A percentile compares a stretch with the other conserved stretches of the same genome.
Conservation (phyloP, 2,888 invertebrate genomes). For the Ganaspis brasiliensis region DNA sequence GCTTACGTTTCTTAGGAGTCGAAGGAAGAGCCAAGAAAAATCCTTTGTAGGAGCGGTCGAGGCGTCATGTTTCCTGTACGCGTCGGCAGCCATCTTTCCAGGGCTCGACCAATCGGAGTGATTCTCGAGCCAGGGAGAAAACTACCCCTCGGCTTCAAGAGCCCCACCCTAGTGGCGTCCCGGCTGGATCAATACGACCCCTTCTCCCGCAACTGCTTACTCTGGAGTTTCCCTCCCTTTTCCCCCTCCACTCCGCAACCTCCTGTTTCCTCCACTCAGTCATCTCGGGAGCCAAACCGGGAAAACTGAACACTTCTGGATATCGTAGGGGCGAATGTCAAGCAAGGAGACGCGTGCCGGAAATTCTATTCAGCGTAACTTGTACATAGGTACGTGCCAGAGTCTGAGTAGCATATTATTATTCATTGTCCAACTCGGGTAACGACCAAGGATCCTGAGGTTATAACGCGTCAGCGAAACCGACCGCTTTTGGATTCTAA, state of each 20-base stretch:
- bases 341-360: constrained; percentile 37
- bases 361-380: constrained; percentile 42
- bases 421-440: constrained; percentile 34
- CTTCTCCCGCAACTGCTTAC: constrained; percentile 59
- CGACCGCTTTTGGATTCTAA: constrained; percentile 6
- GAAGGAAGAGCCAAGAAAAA: constrained; percentile 56
- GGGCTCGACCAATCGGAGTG: constrained; percentile 71
- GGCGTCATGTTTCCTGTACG: constrained; percentile 77
- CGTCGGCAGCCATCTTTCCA: constrained; percentile 76
- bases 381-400: constrained; percentile 29
- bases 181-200: constrained; percentile 75
- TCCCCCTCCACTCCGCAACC: not conserved
- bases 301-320: constrained; percentile 43
- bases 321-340: constrained; percentile 41
- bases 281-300: constrained; percentile 34
- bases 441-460: constrained; percentile 27
- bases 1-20: constrained; percentile 65
- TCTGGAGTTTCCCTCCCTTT: constrained; percentile 1
- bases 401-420: constrained; percentile 43
- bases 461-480: constrained; percentile 19
- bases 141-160: constrained; percentile 70
- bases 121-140: constrained; percentile 62
- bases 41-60: constrained; percentile 60
- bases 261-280: constrained; percentile 18
- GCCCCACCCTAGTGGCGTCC: constrained; percentile 71